Evolutionary conservation across 2,797 vertebrate species (phyloP).

Genomic region (Taenioides sp.): DNA sequence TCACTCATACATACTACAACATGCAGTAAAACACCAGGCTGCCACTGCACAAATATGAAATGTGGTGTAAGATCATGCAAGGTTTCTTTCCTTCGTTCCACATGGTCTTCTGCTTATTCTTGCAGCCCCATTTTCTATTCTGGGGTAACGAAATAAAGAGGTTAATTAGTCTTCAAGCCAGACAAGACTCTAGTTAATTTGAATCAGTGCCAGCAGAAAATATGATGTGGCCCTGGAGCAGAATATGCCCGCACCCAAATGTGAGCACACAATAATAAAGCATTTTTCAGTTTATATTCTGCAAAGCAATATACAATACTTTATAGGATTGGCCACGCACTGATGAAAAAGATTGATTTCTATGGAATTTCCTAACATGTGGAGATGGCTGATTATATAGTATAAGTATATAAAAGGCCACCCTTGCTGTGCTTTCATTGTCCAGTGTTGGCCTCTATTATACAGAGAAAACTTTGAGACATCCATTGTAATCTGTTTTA

Average conservation of each 20-base stretch:
- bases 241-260: not conserved
- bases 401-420: not conserved
- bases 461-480: not conserved
- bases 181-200: conserved; percentile 14
- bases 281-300: not conserved
- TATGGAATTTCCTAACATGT: not conserved
- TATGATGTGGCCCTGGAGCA: conserved; percentile 3
- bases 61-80: not conserved
- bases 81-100: not conserved
- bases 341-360: conserved; percentile 5
- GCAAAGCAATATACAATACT: not conserved
- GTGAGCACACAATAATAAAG: not conserved
- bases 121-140: conserved; percentile 13
- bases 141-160: conserved; percentile 11
- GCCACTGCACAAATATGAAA: not conserved
- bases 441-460: not conserved
- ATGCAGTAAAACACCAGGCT: conserved; percentile 8
- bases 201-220: conserved; percentile 2
- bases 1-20: conserved; percentile 10
- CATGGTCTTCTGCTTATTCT: not conserved
- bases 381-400: not conserved
- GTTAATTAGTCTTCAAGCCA: conserved; percentile 14
- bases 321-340: not conserved
- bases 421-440: not conserved
- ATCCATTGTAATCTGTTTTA: no score